Conservation (phyloP, 2,888 invertebrate species). For the Pycnomerus fuliginosus region DNA sequence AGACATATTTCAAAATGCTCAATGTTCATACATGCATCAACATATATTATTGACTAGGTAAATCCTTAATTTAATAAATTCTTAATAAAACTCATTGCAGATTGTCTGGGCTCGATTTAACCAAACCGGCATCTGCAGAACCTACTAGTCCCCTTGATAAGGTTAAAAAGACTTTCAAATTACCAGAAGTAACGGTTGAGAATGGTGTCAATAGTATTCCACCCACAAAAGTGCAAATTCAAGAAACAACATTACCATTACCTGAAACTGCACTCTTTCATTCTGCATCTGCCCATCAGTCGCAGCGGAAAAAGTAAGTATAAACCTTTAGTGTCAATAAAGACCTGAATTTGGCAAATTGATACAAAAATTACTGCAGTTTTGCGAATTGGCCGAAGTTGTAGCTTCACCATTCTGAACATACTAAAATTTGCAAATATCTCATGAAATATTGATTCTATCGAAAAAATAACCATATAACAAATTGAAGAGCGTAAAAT, state of each 20-base stretch:
- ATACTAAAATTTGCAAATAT: too few species aligned
- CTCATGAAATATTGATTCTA: too few species aligned
- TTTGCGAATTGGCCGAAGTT: too few species aligned
- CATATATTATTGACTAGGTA: slow-evolving; percentile 53
- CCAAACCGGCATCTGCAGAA: slow-evolving; percentile 39
- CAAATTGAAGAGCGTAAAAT: too few species aligned
- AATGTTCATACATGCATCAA: slow-evolving; percentile 51
- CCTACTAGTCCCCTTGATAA: slow-evolving; percentile 43
- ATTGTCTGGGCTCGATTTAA: slow-evolving; percentile 46
- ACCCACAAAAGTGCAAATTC: slow-evolving; percentile 37
- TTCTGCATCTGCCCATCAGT: slow-evolving; percentile 31
- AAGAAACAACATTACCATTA: slow-evolving; percentile 39
- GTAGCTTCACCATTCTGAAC: too few species aligned
- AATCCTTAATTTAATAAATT: not conserved
- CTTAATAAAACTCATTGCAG: slow-evolving; percentile 27
- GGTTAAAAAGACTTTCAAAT: slow-evolving; percentile 44
- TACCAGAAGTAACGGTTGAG: slow-evolving; percentile 36
- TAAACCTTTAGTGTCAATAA: too few species aligned
- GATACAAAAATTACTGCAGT: too few species aligned
- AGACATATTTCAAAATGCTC: slow-evolving; percentile 43
- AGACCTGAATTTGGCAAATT: too few species aligned
- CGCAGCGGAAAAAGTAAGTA: slow-evolving; percentile 46
- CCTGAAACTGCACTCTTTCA: slow-evolving; percentile 44
- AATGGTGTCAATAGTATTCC: slow-evolving; percentile 36
- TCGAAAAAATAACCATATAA: too few species aligned